A percentile compares a stretch with the other conserved stretches of the same genome.
Evolutionary conservation across 2,888 invertebrate species (phyloP).

Genomic region (Amblyteles armatorius): DNA sequence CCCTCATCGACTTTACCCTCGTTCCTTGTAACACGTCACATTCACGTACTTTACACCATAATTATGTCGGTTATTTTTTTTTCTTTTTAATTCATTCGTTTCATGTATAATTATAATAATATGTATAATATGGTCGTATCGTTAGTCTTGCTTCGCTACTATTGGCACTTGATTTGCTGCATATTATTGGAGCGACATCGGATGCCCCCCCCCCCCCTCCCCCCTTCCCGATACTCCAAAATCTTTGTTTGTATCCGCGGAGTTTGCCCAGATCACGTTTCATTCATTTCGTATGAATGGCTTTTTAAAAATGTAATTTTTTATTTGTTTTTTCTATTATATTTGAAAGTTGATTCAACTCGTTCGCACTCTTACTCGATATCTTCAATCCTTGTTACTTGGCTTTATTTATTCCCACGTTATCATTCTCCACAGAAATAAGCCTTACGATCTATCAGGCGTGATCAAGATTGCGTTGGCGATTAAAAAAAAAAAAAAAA

Average conservation of each 20-base stretch:
- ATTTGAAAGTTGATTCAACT: constrained; percentile 42
- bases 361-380: constrained; percentile 40
- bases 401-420: neutral
- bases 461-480: constrained; percentile 1
- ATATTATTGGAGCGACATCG: constrained; percentile 29
- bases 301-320: neutral
- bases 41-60: constrained; percentile 57
- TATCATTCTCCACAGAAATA: neutral
- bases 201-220: neutral
- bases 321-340: constrained; percentile 13
- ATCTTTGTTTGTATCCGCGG: neutral
- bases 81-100: constrained; percentile 7
- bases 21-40: constrained; percentile 41
- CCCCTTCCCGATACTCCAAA: neutral
- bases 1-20: constrained; percentile 49
- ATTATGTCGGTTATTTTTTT: constrained; percentile 46
- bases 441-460: constrained; percentile 16
- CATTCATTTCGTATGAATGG: constrained; percentile 16
- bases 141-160: constrained; percentile 76
- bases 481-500: neutral
- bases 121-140: constrained; percentile 73
- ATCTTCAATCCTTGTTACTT: neutral
- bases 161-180: constrained; percentile 79
- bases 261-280: neutral
- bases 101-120: constrained; percentile 59